Conservation (phyloP, 1,140 invertebrate species). For the Heliothis virescens region DNA sequence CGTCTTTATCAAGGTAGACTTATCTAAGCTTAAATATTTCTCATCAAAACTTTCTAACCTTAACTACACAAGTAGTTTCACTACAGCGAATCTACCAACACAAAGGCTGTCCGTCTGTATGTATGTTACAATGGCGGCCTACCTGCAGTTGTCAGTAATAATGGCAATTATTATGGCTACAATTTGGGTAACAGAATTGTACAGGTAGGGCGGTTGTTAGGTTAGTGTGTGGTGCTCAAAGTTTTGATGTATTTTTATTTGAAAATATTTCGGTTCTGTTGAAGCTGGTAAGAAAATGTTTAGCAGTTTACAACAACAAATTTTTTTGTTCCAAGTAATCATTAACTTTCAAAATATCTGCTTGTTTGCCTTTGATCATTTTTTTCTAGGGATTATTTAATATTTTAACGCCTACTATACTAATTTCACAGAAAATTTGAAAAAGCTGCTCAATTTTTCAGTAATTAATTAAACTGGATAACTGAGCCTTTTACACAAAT, state of each 20-base stretch:
- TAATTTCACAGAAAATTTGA: no score
- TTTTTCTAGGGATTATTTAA: no score
- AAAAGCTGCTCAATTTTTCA: no score
- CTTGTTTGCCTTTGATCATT: no score
- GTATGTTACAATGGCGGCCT: slow-evolving; percentile 53
- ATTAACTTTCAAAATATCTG: no score
- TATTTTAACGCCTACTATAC: no score
- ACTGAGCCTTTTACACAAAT: no score
- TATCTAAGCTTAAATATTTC: background rate
- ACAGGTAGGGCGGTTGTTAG: slow-evolving; percentile 67
- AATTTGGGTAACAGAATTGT: slow-evolving; percentile 64
- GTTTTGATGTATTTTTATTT: slow-evolving; percentile 36
- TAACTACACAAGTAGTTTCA: background rate
- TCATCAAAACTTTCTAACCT: slow-evolving; percentile 9
- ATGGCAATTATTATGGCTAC: slow-evolving; percentile 78
- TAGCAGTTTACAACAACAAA: background rate
- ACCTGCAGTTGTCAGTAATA: slow-evolving; percentile 67
- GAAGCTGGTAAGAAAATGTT: background rate
- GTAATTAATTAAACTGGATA: no score
- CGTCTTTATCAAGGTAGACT: no score
- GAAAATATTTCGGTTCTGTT: background rate
- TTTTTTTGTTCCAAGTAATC: no score
- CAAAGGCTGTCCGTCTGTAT: slow-evolving; percentile 23
- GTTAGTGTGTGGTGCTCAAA: slow-evolving; percentile 61
- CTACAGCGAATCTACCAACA: slow-evolving; percentile 44